phyloP scores from a whole-genome alignment of 1,140 invertebrate genomes.

The honey bee (Apis mellifera) region Amel_HAv3.1 CM009943.2:2580501-2581000 shows the following conservation, averaged over 20 bases:
- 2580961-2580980: too few relatives aligned
- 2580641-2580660: conserved; percentile 79
- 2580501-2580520: conserved; percentile 45
- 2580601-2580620: conserved; percentile 39
- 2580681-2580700: conserved; percentile 63
- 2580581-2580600: conserved; percentile 1
- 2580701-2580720: conserved; percentile 22
- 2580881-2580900: too few relatives aligned
- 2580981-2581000: too few relatives aligned
- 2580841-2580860: too few relatives aligned
- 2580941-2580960: too few relatives aligned
- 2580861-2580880: too few relatives aligned
- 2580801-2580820: too few relatives aligned
- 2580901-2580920: too few relatives aligned
- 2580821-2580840: too few relatives aligned
- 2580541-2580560: conserved; percentile 3
- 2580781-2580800: not conserved
- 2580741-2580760: not conserved
- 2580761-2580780: not conserved
- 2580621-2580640: conserved; percentile 74
- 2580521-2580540: conserved; percentile 22
- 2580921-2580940: too few relatives aligned
- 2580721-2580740: not conserved
- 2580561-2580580: conserved; percentile 40
- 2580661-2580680: conserved; percentile 71